Conservation (phyloP, 2,113 vertebrate genomes). For the Labrus mixtus region DNA sequence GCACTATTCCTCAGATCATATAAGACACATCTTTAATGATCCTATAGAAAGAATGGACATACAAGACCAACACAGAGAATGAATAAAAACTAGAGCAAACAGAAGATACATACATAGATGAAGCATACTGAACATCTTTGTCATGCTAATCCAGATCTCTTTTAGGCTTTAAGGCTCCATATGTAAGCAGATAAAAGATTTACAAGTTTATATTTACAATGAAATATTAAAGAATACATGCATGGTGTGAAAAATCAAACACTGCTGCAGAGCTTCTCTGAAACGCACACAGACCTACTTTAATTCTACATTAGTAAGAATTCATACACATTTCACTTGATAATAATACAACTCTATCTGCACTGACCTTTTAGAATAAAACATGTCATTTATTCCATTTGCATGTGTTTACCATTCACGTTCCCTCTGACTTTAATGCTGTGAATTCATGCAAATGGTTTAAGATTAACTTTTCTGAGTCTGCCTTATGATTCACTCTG, state of each 20-base stretch:
- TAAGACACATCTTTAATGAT: conserved; percentile 54
- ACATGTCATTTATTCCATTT: neutral
- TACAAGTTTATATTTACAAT: conserved; percentile 26
- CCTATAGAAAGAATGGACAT: conserved; percentile 30
- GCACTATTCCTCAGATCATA: neutral
- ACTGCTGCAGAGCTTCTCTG: neutral
- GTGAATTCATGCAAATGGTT: neutral
- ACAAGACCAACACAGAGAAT: conserved; percentile 14
- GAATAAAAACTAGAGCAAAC: conserved; percentile 26
- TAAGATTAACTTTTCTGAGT: neutral
- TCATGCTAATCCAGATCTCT: conserved; percentile 23
- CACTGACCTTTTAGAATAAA: neutral
- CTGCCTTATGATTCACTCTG: neutral
- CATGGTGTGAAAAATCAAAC: neutral
- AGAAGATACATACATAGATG: conserved; percentile 22
- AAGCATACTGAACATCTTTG: conserved; percentile 41
- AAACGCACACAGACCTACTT: neutral
- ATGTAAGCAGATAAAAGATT: conserved; percentile 48
- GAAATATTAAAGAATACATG: neutral
- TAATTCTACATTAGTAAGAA: neutral
- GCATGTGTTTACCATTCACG: neutral
- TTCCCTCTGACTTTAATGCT: neutral
- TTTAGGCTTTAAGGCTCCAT: conserved; percentile 16
- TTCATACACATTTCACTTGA: neutral
- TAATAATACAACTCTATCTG: neutral